Conservation (phyloP, 2,888 invertebrate genomes). For the Congeria kusceri region DNA sequence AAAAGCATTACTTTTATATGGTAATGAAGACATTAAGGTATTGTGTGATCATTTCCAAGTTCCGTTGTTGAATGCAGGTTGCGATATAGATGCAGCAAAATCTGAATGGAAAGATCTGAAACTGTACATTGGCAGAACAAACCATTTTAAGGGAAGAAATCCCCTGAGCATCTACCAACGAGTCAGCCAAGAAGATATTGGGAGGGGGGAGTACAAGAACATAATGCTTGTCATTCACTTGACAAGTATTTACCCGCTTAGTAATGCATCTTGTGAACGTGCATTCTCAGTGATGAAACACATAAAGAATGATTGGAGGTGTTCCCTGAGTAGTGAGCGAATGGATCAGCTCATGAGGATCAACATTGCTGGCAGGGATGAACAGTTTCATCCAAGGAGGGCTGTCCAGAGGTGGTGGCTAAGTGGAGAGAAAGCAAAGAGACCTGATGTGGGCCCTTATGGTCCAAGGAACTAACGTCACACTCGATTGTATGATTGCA, state of each 20-base stretch:
- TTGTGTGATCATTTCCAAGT: not conserved
- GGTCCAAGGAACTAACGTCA: too few species aligned
- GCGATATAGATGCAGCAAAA: not conserved
- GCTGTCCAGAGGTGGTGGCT: too few species aligned
- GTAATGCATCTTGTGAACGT: too few species aligned
- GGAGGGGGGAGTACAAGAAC: not conserved
- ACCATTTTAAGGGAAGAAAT: not conserved
- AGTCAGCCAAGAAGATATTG: not conserved
- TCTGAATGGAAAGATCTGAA: slow-evolving; percentile 1
- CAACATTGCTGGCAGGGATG: not conserved
- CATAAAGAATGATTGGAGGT: slow-evolving; percentile 4
- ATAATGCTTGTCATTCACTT: not conserved
- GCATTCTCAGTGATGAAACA: not conserved
- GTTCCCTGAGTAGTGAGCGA: not conserved
- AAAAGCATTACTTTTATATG: not conserved
- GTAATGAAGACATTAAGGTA: not conserved
- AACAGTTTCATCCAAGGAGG: too few species aligned
- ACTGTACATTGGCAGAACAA: not conserved
- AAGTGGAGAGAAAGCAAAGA: too few species aligned
- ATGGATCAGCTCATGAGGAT: not conserved
- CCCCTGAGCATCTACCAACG: not conserved
- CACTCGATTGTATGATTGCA: too few species aligned
- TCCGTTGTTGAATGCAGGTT: too few species aligned
- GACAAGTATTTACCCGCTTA: too few species aligned
- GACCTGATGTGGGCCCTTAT: too few species aligned